Conservation (phyloP, 1,140 invertebrate genomes). For the Zophobas morio region DNA sequence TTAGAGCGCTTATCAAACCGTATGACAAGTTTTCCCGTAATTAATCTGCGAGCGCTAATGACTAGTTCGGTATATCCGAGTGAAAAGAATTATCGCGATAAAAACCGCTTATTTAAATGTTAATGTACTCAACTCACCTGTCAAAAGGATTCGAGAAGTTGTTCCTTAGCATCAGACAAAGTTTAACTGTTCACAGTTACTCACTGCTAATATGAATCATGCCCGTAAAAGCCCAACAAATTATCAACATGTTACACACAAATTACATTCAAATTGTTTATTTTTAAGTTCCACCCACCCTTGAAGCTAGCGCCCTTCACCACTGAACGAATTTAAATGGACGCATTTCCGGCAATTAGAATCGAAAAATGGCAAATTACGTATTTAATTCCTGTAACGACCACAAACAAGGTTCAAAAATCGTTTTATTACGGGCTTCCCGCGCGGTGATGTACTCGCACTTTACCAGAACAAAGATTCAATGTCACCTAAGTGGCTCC, state of each 20-base stretch:
- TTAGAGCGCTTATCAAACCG: slow-evolving; percentile 46
- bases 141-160: slow-evolving; percentile 34
- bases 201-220: slow-evolving; percentile 8
- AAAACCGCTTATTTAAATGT: slow-evolving; percentile 48
- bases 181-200: slow-evolving; percentile 11
- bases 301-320: slow-evolving; percentile 26
- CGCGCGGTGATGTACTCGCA: background rate
- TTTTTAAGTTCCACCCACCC: slow-evolving; percentile 18
- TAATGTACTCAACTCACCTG: slow-evolving; percentile 47
- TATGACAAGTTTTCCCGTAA: slow-evolving; percentile 49
- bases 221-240: slow-evolving; percentile 6
- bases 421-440: slow-evolving; percentile 27
- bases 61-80: slow-evolving; percentile 44
- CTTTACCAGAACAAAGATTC: slow-evolving; percentile 13
- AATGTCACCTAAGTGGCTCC: slow-evolving; percentile 16
- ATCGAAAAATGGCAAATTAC: slow-evolving; percentile 37
- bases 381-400: slow-evolving; percentile 34
- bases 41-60: slow-evolving; percentile 45
- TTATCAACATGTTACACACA: slow-evolving; percentile 15
- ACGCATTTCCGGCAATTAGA: slow-evolving; percentile 22
- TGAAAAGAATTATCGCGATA: slow-evolving; percentile 46
- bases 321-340: slow-evolving; percentile 32
- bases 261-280: slow-evolving; percentile 13
- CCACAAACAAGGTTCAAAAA: slow-evolving; percentile 30
- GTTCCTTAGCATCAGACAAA: slow-evolving; percentile 18